Evolutionary conservation across 2,888 invertebrate genomes (phyloP).

Genomic region (Clusia tigrina): DNA sequence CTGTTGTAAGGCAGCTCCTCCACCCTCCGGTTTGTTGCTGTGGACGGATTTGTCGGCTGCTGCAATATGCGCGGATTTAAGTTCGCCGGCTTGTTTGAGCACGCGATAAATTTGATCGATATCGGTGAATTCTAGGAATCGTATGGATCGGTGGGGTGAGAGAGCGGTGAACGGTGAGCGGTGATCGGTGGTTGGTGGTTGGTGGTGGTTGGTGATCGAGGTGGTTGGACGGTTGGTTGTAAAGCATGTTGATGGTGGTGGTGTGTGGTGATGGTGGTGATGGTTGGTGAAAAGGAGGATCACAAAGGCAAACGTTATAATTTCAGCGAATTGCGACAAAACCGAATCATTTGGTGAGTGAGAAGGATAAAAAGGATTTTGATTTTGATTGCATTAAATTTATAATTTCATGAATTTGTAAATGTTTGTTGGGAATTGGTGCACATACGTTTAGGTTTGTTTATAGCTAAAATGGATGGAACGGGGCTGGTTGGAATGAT

Average conservation of each 20-base stretch:
- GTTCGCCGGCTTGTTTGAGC: slow-evolving; percentile 90
- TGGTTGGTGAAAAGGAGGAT: neutral
- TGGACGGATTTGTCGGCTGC: slow-evolving; percentile 60
- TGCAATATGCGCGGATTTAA: slow-evolving; percentile 70
- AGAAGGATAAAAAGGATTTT: slow-evolving; percentile 19
- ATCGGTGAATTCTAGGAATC: slow-evolving; percentile 66
- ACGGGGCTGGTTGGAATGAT: too few species aligned
- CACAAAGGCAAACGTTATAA: neutral
- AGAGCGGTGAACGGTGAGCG: slow-evolving; percentile 10
- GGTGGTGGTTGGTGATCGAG: slow-evolving; percentile 29
- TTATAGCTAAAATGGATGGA: too few species aligned
- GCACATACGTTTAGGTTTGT: too few species aligned
- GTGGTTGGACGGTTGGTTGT: slow-evolving; percentile 32
- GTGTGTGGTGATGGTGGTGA: neutral
- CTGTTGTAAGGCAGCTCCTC: slow-evolving; percentile 31
- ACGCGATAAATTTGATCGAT: slow-evolving; percentile 95
- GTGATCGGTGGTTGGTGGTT: slow-evolving; percentile 15
- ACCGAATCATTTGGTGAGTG: neutral
- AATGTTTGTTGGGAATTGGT: too few species aligned
- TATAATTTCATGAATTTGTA: neutral
- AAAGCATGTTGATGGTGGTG: slow-evolving; percentile 22
- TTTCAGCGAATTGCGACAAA: slow-evolving; percentile 1
- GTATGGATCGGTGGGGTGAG: neutral
- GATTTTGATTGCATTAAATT: slow-evolving; percentile 4
- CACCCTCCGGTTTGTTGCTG: slow-evolving; percentile 40